Conservation (phyloP, 2,113 vertebrate species). For the Benitochromis conjunctus region DNA sequence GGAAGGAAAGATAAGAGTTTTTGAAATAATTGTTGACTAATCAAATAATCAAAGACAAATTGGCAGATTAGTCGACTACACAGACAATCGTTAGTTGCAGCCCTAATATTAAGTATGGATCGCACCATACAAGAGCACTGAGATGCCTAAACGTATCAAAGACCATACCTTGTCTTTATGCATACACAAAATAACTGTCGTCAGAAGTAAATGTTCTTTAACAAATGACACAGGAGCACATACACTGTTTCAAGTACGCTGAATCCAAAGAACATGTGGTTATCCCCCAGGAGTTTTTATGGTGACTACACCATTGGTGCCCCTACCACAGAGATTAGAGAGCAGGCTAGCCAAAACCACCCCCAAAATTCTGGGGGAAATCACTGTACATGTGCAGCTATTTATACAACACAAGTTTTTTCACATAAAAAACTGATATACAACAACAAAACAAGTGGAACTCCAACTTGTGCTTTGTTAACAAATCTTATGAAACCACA, state of each 20-base stretch:
- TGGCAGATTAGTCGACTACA: background rate
- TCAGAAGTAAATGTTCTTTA: background rate
- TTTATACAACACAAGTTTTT: conserved; percentile 4
- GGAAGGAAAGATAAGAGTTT: background rate
- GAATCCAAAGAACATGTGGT: background rate
- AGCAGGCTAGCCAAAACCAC: background rate
- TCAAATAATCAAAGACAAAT: background rate
- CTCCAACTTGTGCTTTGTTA: conserved; percentile 2
- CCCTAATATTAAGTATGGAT: background rate
- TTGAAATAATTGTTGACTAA: background rate
- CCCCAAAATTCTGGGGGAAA: background rate
- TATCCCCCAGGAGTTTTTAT: conserved; percentile 1
- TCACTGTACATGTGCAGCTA: background rate
- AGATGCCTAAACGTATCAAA: background rate
- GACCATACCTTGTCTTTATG: background rate
- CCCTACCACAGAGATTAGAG: conserved; percentile 3
- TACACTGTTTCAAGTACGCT: background rate
- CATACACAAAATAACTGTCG: background rate
- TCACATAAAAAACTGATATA: background rate
- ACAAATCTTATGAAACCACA: background rate
- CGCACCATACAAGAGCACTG: background rate
- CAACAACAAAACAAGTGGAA: background rate
- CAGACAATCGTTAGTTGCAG: background rate
- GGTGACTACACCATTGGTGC: background rate
- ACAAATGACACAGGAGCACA: background rate